These are phyloP conservation scores for Epinephelus cyanopodus DNA, from an alignment of 2,113 vertebrate genomes.

Conservation along the genomic window DNA sequence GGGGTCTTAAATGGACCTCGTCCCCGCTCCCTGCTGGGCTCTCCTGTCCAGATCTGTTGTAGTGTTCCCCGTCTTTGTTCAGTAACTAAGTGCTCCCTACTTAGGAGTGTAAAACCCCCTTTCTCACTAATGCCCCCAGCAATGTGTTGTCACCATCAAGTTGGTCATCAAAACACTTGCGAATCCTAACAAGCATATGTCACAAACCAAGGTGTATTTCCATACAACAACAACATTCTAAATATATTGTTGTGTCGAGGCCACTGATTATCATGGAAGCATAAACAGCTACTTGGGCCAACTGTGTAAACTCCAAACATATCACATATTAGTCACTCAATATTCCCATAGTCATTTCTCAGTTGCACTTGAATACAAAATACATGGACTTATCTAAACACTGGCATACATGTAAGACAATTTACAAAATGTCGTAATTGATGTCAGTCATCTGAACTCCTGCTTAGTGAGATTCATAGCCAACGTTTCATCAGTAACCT, in stretches of 20 bases:
- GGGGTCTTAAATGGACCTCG: conserved; percentile 66
- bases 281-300: conserved; percentile 26
- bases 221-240: conserved; percentile 6
- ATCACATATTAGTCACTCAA: conserved; percentile 33
- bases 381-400: conserved; percentile 31
- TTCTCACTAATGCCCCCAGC: conserved; percentile 52
- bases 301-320: conserved; percentile 46
- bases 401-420: conserved; percentile 17
- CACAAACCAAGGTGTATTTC: conserved; percentile 65
- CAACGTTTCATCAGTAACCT: conserved; percentile 64
- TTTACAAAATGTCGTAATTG: conserved; percentile 47
- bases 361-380: conserved; percentile 70
- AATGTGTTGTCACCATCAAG: conserved; percentile 55
- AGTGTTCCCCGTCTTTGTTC: conserved; percentile 71
- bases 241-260: conserved; percentile 16
- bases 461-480: conserved; percentile 74
- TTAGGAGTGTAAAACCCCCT: conserved; percentile 42
- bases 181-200: conserved; percentile 65
- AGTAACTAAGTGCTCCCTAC: conserved; percentile 74
- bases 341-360: conserved; percentile 39
- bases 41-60: conserved; percentile 67
- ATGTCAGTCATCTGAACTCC: conserved; percentile 26
- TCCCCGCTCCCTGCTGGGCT: conserved; percentile 73
- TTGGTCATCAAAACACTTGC: conserved; percentile 71
- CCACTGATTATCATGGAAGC: conserved; percentile 49